A percentile compares a stretch with the other conserved stretches of the same genome.
phyloP scores from a whole-genome alignment of 1,140 invertebrate genomes.

The Panagrolaimus sp. region DNA sequence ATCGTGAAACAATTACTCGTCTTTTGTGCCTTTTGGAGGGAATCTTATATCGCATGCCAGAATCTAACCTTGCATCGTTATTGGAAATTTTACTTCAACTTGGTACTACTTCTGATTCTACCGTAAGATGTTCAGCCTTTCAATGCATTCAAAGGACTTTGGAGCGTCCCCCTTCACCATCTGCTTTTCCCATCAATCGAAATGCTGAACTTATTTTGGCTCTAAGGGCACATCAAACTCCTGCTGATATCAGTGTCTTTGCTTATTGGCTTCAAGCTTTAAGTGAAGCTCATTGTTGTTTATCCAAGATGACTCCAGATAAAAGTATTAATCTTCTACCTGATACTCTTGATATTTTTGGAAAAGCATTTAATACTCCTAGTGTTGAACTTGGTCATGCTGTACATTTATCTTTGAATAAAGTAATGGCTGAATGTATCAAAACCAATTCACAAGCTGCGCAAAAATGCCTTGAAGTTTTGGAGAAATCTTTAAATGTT shows the following conservation, averaged over 20 bases:
- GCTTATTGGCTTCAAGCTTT: slow-evolving; percentile 52
- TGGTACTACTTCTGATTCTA: slow-evolving; percentile 19
- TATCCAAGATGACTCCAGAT: slow-evolving; percentile 32
- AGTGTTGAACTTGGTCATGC: slow-evolving; percentile 31
- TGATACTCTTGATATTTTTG: slow-evolving; percentile 35
- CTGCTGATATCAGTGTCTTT: slow-evolving; percentile 41
- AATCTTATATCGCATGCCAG: slow-evolving; percentile 17
- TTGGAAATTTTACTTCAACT: slow-evolving; percentile 18
- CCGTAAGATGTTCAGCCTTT: slow-evolving; percentile 40
- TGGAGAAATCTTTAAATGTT: slow-evolving; percentile 34
- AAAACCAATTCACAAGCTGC: slow-evolving; percentile 29
- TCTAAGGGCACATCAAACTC: slow-evolving; percentile 13
- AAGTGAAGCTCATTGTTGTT: slow-evolving; percentile 43
- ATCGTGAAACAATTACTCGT: slow-evolving; percentile 7
- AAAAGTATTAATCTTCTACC: slow-evolving; percentile 31
- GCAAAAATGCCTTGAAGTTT: slow-evolving; percentile 15
- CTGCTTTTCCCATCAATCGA: slow-evolving; percentile 30
- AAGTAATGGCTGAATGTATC: slow-evolving; percentile 38
- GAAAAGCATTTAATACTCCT: slow-evolving; percentile 34
- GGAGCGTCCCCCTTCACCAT: slow-evolving; percentile 43
- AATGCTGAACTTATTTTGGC: slow-evolving; percentile 34
- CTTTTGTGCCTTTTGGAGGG: slow-evolving; percentile 24
- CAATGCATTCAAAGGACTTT: slow-evolving; percentile 45
- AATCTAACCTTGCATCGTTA: slow-evolving; percentile 4
- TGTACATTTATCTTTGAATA: slow-evolving; percentile 21